These are phyloP conservation scores for Eupithecia tripunctaria DNA, from an alignment of 2,888 invertebrate species.

Conservation along the genomic window DNA sequence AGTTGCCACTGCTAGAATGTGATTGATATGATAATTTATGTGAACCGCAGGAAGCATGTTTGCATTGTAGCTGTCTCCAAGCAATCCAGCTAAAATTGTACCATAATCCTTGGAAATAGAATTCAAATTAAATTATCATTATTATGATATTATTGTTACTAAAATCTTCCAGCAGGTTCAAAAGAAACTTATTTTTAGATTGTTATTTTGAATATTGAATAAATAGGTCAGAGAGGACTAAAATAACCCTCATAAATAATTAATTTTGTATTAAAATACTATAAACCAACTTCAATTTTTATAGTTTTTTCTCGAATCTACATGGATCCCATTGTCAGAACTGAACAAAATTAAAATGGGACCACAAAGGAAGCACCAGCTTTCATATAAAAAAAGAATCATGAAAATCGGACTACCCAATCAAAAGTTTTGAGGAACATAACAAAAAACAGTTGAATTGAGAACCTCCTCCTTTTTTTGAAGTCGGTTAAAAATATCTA, in stretches of 20 bases:
- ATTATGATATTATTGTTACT: background rate
- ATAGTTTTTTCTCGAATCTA: too few species aligned
- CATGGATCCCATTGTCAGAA: too few species aligned
- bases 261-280: too few species aligned
- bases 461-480: too few species aligned
- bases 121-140: background rate
- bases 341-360: too few species aligned
- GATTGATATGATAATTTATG: conserved; percentile 72
- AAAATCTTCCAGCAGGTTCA: background rate
- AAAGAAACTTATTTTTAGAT: background rate
- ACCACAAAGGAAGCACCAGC: too few species aligned
- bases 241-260: background rate
- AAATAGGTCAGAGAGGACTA: background rate
- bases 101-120: background rate
- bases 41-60: conserved; percentile 53
- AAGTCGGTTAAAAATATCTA: too few species aligned
- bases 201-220: background rate
- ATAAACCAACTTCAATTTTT: too few species aligned
- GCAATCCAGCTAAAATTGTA: background rate
- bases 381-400: too few species aligned
- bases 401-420: too few species aligned
- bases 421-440: too few species aligned
- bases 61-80: conserved; percentile 39
- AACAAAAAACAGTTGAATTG: too few species aligned
- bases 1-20: conserved; percentile 38